Percentiles rank a stretch among this genome's conserved stretches.
Evolutionary conservation across 2,888 invertebrate genomes (phyloP).

Genomic region (Rosalia funebris): DNA sequence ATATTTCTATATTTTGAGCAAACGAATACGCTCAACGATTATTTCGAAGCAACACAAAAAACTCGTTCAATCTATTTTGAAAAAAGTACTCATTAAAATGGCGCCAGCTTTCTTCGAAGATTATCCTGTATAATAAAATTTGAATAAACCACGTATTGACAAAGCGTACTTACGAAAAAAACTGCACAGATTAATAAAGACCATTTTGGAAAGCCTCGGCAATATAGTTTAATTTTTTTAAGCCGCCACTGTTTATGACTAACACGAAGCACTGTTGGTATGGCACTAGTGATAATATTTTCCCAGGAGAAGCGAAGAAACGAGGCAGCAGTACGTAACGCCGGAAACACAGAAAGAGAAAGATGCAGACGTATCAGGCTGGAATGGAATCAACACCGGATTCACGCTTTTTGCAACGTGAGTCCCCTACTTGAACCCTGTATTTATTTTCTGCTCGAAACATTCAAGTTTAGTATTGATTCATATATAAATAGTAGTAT

Average conservation of each 20-base stretch:
- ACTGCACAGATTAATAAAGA: not conserved
- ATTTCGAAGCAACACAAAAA: no score
- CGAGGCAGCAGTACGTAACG: not conserved
- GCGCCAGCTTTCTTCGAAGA: no score
- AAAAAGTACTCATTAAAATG: no score
- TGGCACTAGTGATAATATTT: slow-evolving; percentile 8
- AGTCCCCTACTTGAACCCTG: slow-evolving; percentile 12
- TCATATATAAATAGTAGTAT: slow-evolving; percentile 2
- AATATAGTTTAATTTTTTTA: slow-evolving; percentile 7
- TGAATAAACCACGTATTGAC: no score
- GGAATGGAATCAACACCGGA: slow-evolving; percentile 2
- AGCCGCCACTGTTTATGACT: slow-evolving; percentile 12
- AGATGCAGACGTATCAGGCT: not conserved
- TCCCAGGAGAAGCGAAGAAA: slow-evolving; percentile 7
- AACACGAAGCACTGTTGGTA: slow-evolving; percentile 10
- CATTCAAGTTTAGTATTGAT: not conserved
- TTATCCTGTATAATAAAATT: no score
- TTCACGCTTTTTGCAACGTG: slow-evolving; percentile 26
- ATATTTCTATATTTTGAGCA: no score
- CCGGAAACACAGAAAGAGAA: slow-evolving; percentile 2
- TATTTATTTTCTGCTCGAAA: slow-evolving; percentile 20
- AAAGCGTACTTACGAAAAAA: slow-evolving; percentile 21
- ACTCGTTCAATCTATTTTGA: no score
- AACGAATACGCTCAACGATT: no score
- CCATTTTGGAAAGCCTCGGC: not conserved